phyloP scores from a whole-genome alignment of 2,888 invertebrate species.

The Limnephilus rhombicus region DNA sequence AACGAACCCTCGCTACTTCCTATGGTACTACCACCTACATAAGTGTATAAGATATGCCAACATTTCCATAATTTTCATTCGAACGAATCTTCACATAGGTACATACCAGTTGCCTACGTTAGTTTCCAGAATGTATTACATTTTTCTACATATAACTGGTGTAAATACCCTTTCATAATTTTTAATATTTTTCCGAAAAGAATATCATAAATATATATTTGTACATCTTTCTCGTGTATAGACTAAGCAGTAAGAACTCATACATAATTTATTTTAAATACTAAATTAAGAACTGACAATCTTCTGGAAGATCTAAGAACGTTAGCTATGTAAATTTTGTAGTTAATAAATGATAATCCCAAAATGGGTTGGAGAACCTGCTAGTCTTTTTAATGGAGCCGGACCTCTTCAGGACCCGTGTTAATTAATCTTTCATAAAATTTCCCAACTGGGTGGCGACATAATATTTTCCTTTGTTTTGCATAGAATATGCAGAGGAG shows the following conservation, averaged over 20 bases:
- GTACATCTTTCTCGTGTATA: no score
- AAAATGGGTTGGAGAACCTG: no score
- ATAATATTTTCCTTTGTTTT: no score
- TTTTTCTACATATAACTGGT: neutral
- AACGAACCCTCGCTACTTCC: conserved; percentile 34
- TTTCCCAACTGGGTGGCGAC: neutral
- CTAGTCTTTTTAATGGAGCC: neutral
- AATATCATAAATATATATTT: no score
- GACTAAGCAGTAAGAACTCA: no score
- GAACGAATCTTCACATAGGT: neutral
- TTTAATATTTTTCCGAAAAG: no score
- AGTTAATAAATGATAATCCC: no score
- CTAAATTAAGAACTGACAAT: neutral
- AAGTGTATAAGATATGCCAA: neutral
- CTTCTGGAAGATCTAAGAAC: neutral
- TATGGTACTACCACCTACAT: neutral
- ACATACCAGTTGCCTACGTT: neutral
- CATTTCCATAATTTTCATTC: conserved; percentile 4
- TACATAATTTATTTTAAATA: no score
- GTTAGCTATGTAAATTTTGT: no score
- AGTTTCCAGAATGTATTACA: neutral
- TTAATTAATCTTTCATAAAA: neutral
- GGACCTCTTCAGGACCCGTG: neutral
- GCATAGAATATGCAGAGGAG: no score
- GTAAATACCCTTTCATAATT: no score